Conservation (phyloP, 2,888 invertebrate species). For the Leptura quadrifasciata region DNA sequence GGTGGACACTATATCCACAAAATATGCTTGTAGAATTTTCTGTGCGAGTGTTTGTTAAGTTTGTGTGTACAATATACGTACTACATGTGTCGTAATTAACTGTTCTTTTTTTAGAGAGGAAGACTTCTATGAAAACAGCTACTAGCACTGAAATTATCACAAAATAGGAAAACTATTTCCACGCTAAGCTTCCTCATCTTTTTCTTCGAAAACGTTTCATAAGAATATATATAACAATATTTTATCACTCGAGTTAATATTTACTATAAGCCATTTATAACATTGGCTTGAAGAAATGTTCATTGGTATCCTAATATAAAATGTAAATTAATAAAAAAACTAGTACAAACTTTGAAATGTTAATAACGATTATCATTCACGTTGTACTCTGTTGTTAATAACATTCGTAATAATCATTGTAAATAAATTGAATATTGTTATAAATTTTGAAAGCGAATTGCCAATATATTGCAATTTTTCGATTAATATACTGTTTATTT, state of each 20-base stretch:
- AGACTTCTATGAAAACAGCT: constrained; percentile 68
- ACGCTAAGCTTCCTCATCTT: constrained; percentile 51
- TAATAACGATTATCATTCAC: constrained; percentile 39
- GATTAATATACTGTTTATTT: not conserved
- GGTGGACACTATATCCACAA: too few species aligned
- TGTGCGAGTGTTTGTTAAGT: not conserved
- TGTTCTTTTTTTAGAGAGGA: constrained; percentile 65
- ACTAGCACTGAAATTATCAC: constrained; percentile 60
- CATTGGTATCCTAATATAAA: constrained; percentile 20
- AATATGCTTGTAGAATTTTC: not conserved
- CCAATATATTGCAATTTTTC: constrained; percentile 46
- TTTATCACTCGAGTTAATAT: constrained; percentile 35
- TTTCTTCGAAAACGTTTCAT: constrained; percentile 42
- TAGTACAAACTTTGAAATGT: constrained; percentile 48
- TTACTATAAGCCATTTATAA: constrained; percentile 29
- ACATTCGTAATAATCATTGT: constrained; percentile 48
- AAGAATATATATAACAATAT: constrained; percentile 31
- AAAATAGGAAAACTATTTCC: constrained; percentile 45
- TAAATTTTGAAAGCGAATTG: constrained; percentile 41
- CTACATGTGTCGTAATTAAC: not conserved
- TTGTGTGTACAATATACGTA: not conserved
- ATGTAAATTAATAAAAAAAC: constrained; percentile 31
- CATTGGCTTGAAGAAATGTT: constrained; percentile 21
- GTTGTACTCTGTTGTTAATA: constrained; percentile 43
- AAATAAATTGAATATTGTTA: constrained; percentile 50